A percentile compares a stretch with the other conserved stretches of the same genome.
These are phyloP conservation scores for Bufotes viridis DNA, from an alignment of 2,797 vertebrate genomes.

Conservation along the genomic window DNA sequence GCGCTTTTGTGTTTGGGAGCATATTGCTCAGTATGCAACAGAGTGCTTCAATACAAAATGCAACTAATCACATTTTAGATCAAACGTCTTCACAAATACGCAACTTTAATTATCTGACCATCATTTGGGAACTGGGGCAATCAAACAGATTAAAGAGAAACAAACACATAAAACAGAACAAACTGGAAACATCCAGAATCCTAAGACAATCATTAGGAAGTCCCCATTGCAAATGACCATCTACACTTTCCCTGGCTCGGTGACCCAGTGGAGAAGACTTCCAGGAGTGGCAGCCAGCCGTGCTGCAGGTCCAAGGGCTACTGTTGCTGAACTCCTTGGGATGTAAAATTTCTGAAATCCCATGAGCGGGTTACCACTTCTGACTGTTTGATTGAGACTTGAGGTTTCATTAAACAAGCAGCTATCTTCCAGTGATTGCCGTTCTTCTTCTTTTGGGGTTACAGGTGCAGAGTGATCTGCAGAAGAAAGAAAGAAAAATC, in stretches of 20 bases:
- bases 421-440: not conserved
- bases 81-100: not conserved
- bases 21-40: not conserved
- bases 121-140: not conserved
- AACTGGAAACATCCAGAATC: not conserved
- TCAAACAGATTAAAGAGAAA: not conserved
- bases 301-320: conserved; percentile 70
- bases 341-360: conserved; percentile 67
- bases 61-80: not conserved
- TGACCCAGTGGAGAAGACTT: conserved; percentile 68
- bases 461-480: not conserved
- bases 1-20: no score
- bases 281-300: conserved; percentile 67
- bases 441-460: not conserved
- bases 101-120: not conserved
- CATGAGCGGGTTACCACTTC: not conserved
- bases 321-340: conserved; percentile 66
- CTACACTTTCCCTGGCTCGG: conserved; percentile 21
- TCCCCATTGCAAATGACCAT: not conserved
- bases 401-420: not conserved
- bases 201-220: not conserved
- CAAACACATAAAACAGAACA: not conserved
- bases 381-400: conserved; percentile 1
- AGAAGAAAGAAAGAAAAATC: not conserved
- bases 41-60: not conserved